Percentiles rank a stretch among this genome's conserved stretches.
phyloP scores from a whole-genome alignment of 2,113 vertebrate species.

The Mionectes macconnelli region DNA sequence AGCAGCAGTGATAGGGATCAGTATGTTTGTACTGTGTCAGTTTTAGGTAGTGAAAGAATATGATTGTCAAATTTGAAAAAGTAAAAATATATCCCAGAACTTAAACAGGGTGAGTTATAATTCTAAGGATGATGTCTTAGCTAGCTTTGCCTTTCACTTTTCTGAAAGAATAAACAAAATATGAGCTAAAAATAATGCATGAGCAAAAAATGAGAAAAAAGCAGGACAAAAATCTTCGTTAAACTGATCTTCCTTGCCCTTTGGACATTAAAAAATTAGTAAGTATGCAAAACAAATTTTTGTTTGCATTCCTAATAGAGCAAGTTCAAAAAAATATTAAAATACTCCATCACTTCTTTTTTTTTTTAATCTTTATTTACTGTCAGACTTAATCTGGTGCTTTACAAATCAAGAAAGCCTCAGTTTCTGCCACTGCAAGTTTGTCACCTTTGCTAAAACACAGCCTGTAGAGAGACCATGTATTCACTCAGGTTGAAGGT shows the following conservation, averaged over 20 bases:
- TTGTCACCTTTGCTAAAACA: conserved; percentile 37
- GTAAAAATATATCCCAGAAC: conserved; percentile 11
- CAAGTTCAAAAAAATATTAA: background rate
- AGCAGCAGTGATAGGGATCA: background rate
- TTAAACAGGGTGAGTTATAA: background rate
- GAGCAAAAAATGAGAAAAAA: background rate
- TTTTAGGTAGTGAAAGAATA: background rate
- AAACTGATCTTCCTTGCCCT: background rate
- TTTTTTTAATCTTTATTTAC: background rate
- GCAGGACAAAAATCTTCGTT: background rate
- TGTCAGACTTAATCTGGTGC: background rate
- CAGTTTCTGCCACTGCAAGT: background rate
- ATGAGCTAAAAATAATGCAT: background rate
- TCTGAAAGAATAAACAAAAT: background rate
- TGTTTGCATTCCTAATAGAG: background rate
- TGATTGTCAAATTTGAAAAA: conserved; percentile 11
- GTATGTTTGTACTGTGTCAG: background rate
- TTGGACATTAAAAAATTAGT: background rate
- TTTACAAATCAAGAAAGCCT: background rate
- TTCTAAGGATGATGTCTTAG: background rate
- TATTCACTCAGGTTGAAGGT: conserved; percentile 43
- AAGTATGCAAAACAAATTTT: background rate
- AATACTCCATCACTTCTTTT: background rate
- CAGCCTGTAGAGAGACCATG: background rate
- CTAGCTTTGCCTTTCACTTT: background rate